A percentile compares a stretch with the other conserved stretches of the same genome.
Evolutionary conservation across 2,797 vertebrate genomes (phyloP).

Genomic region (Furcifer pardalis): DNA sequence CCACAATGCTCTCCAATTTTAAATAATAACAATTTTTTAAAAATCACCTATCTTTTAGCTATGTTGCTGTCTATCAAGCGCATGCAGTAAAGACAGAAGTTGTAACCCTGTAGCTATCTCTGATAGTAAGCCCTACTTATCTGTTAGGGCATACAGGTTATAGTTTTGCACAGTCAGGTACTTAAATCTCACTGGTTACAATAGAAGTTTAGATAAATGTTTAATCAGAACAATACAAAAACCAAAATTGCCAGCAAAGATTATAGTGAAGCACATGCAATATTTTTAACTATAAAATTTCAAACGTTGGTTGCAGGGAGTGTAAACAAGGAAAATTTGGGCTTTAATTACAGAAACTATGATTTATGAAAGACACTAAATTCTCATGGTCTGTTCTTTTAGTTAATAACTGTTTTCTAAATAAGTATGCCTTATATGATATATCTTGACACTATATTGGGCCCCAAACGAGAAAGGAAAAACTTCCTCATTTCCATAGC

Average conservation of each 20-base stretch:
- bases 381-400: slow-evolving; percentile 22
- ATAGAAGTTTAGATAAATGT: slow-evolving; percentile 12
- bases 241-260: slow-evolving; percentile 43
- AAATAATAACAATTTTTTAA: not conserved
- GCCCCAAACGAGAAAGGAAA: slow-evolving; percentile 69
- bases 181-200: not conserved
- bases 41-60: slow-evolving; percentile 24
- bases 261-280: slow-evolving; percentile 23
- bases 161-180: not conserved
- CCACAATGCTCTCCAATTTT: slow-evolving; percentile 18
- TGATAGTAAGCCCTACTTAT: not conserved
- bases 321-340: slow-evolving; percentile 40
- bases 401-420: slow-evolving; percentile 53
- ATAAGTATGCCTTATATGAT: slow-evolving; percentile 60
- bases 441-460: slow-evolving; percentile 70
- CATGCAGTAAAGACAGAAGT: not conserved
- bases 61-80: not conserved
- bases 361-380: slow-evolving; percentile 24
- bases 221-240: slow-evolving; percentile 1
- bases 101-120: not conserved
- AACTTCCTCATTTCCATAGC: slow-evolving; percentile 77
- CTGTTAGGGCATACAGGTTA: not conserved
- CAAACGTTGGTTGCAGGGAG: not conserved
- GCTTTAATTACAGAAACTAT: not conserved
- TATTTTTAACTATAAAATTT: not conserved